Base-by-base conservation (phyloP, 1,140 invertebrate genomes). In the Archivesica marissinica region DNA sequence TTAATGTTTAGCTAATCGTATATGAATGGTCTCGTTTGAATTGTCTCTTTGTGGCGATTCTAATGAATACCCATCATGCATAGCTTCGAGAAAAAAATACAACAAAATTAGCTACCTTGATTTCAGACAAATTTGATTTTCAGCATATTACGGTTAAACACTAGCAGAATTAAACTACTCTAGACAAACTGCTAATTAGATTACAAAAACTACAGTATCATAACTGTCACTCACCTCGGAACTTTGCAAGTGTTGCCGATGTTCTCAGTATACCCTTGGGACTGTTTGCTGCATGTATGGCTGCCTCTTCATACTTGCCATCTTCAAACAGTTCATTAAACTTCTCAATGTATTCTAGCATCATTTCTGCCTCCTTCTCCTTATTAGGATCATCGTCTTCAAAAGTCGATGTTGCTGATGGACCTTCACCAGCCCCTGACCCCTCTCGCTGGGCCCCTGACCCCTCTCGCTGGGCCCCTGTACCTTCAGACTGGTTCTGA, bases 321-420 rank as follows among this genome's bases (percentile, higher is more conserved):
- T 93, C 92, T 81, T 94, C 93, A 89, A 94, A 93, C 30, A 94
- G 86, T 78, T 94, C 93, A 86, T 94, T 94, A 85, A 94, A 94
- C 64, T 92, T 93, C 81, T 94, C 93, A 61, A 94, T 94, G 66
- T 93, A 93, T 75, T 94, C 93, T 56, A 94, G 80, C 91, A 94
- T 93, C 87, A 93, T 91, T 86, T 94, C 93, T 20, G 93, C 92
- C 79, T 94, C 93, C 74, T 93, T 92, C 81, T 94, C 93, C 54
- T 91, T 92, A 66, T 90, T 91, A 28, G 93, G 92, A 72, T 93
- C 93, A 87, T 93, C 93, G 79, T 93, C 92, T 54, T 94, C 92
- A 88, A 91, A 91, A 23, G 88, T 61, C 7, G 87, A 84, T 23
- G 89, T 81, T 17, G 89, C 87, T 13, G 88, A 52, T 78, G 66